phyloP scores from a whole-genome alignment of 1,140 invertebrate genomes.

The Bombus affinis region DNA sequence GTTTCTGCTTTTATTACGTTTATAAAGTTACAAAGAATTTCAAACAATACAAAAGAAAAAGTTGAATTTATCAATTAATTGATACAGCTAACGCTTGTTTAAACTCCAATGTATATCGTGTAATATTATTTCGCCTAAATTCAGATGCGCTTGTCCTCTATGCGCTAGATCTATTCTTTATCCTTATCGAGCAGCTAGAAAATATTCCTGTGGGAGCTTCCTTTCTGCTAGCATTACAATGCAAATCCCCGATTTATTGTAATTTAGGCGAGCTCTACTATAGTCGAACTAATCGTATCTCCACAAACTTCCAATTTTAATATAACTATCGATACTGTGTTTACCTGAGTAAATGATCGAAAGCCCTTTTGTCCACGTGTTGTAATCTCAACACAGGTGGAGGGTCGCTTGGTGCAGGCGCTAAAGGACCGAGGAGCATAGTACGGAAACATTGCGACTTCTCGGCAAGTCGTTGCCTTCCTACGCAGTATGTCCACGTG shows the following conservation, averaged over 20 bases:
- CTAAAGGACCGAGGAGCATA: constrained; percentile 83
- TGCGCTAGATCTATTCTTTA: no score
- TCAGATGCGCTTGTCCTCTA: no score
- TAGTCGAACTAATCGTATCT: not conserved
- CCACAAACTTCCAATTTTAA: not conserved
- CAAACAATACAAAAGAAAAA: not conserved
- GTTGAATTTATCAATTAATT: not conserved
- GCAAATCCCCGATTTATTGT: no score
- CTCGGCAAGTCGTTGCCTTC: constrained; percentile 71
- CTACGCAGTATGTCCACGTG: constrained; percentile 77
- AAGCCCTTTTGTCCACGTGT: constrained; percentile 87
- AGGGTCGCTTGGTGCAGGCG: constrained; percentile 74
- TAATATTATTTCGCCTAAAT: no score
- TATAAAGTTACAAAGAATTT: no score
- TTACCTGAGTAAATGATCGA: constrained; percentile 86
- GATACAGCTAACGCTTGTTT: no score
- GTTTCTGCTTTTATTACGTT: no score
- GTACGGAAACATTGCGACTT: constrained; percentile 83
- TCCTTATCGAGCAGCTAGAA: no score
- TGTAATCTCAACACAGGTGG: constrained; percentile 79
- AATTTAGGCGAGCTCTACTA: not conserved
- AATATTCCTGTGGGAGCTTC: no score
- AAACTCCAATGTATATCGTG: no score
- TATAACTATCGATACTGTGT: not conserved
- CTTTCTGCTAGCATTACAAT: no score